phyloP scores from a whole-genome alignment of 2,888 invertebrate species.

The Phyllotreta striolata region DNA sequence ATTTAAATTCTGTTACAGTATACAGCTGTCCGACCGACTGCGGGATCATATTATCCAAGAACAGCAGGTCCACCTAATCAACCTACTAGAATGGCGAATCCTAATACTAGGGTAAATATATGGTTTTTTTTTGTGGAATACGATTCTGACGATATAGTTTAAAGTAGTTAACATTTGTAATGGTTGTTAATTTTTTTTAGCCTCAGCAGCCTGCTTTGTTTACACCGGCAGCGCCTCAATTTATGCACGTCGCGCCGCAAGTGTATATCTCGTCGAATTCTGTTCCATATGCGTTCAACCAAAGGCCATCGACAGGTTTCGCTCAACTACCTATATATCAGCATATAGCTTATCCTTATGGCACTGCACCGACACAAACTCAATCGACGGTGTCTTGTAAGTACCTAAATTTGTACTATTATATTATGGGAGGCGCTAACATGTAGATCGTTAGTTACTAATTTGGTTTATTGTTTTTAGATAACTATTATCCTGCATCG shows the following conservation, averaged over 20 bases:
- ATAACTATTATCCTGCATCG: slow-evolving; percentile 25
- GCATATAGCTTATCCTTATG: slow-evolving; percentile 36
- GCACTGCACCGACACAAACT: slow-evolving; percentile 38
- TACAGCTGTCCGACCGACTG: slow-evolving; percentile 33
- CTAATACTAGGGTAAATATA: slow-evolving; percentile 53
- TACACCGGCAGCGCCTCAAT: slow-evolving; percentile 40
- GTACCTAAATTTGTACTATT: slow-evolving; percentile 18
- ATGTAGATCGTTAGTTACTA: no score
- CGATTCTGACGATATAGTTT: neutral
- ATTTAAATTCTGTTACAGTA: slow-evolving; percentile 31
- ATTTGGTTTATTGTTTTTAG: slow-evolving; percentile 17
- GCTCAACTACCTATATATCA: slow-evolving; percentile 40
- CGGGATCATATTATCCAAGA: slow-evolving; percentile 32
- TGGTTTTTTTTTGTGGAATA: neutral
- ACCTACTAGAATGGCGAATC: slow-evolving; percentile 55
- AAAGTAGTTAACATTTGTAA: neutral
- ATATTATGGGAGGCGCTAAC: no score
- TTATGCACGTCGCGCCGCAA: slow-evolving; percentile 37
- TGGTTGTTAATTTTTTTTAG: slow-evolving; percentile 33
- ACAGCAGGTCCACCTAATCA: slow-evolving; percentile 49
- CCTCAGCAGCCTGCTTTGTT: slow-evolving; percentile 39
- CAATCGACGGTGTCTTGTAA: slow-evolving; percentile 43
- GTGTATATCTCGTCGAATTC: slow-evolving; percentile 41
- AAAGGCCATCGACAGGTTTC: slow-evolving; percentile 41
- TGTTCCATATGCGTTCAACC: slow-evolving; percentile 39